These are phyloP conservation scores for Microdon myrmicae DNA, from an alignment of 2,888 invertebrate species.

Conservation along the genomic window DNA sequence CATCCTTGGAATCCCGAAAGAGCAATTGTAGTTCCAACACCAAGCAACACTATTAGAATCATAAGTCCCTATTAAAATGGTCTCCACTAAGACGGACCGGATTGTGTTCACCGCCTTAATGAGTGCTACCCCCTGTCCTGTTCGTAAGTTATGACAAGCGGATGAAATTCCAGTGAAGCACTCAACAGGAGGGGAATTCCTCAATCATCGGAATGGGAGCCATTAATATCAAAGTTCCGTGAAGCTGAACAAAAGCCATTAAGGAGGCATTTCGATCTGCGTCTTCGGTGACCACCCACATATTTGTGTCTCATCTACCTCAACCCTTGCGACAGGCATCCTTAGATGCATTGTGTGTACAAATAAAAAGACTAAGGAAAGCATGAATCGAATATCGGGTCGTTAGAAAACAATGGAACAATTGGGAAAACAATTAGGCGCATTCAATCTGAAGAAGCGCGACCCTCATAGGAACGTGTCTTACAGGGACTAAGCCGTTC, in stretches of 20 bases:
- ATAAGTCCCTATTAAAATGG: conserved; percentile 18
- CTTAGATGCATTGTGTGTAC: too few relatives aligned
- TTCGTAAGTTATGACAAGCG: conserved; percentile 19
- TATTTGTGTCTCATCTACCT: too few relatives aligned
- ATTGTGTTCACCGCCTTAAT: conserved; percentile 12
- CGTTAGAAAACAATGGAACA: too few relatives aligned
- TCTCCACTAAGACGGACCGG: conserved; percentile 16
- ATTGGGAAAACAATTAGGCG: conserved; percentile 41
- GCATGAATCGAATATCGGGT: too few relatives aligned
- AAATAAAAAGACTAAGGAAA: too few relatives aligned
- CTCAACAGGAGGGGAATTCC: conserved; percentile 7
- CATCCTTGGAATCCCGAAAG: too few relatives aligned
- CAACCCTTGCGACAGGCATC: too few relatives aligned
- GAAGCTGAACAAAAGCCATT: conserved; percentile 20
- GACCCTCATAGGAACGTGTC: conserved; percentile 1
- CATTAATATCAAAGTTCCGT: neutral
- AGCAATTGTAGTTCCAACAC: conserved; percentile 11
- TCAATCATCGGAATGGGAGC: conserved; percentile 5
- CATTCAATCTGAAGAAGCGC: conserved; percentile 22
- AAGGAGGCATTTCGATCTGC: conserved; percentile 25
- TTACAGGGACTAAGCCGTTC: conserved; percentile 18
- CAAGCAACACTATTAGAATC: conserved; percentile 5
- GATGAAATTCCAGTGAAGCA: conserved; percentile 11
- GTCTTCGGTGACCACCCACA: conserved; percentile 26
- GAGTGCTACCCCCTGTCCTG: conserved; percentile 7